Base-by-base conservation (phyloP, 2,113 vertebrate species). In the Stigmatopora argus region DNA sequence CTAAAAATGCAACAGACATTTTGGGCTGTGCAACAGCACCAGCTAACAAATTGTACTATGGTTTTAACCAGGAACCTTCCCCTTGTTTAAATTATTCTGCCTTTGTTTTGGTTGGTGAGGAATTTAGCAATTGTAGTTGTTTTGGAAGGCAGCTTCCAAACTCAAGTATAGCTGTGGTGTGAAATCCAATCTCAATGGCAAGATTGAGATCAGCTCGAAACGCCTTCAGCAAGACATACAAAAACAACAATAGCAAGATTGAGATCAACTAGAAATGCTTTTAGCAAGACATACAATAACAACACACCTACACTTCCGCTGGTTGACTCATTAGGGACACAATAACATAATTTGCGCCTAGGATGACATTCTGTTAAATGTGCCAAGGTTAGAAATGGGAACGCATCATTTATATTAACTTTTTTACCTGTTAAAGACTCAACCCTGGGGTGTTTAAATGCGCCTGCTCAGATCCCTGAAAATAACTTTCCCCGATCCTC, bases 401-500 rank as follows among this genome's bases (percentile, higher is more conserved):
- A 65, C 86, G 87, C 26, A 3, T 31, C 26, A 87, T 89, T n/a
- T 48, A 46, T 46, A 46, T 46, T 7, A 13, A 46, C 23, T 56
- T 26, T 75, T 81, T 84, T 80, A 85, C 79, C 80, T 78, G 79
- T 62, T 72, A 88, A 79, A 88, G 83, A 82, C 51, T 71, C 49
- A 70, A 77, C 74, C 87, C 82, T 79, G 13, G 12, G 78, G 87
- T 82, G 5, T 79, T 89, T 79, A 73, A 41, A 72, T n/a, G 51
- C 0, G 21, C 64, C 52, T 45, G 71, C 70, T 69, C 75, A n/a
- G 85, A 87, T 86, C 84, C 86, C 80, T 88, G 83, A 83, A 89
- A 91, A 86, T 88, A 86, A 84, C 87, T 89, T 88, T 78, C 74
- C 69, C 53, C 23, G 48, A 83, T 84, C 67, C 86, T 87, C 89